A percentile compares a stretch with the other conserved stretches of the same genome.
phyloP scores from a whole-genome alignment of 2,888 invertebrate species.

The Meloe dianella region DNA sequence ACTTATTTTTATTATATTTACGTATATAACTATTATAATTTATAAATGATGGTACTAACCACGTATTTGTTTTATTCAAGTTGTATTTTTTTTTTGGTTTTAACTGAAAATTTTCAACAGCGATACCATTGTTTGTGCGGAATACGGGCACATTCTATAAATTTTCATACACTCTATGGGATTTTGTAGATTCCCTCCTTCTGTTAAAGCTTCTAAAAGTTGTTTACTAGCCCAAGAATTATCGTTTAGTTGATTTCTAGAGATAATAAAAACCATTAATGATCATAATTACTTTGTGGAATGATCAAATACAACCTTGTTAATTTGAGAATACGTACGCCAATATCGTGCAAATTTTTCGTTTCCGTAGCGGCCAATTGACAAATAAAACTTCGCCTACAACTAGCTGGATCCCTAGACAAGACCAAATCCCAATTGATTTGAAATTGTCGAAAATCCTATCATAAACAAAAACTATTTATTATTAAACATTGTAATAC shows the following conservation, averaged over 20 bases:
- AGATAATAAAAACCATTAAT: constrained; percentile 22
- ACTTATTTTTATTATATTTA: too few relatives aligned
- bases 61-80: constrained; percentile 15
- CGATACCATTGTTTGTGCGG: constrained; percentile 51
- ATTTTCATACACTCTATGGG: constrained; percentile 49
- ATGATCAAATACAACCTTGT: constrained; percentile 44
- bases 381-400: constrained; percentile 60
- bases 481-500: constrained; percentile 6
- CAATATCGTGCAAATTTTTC: constrained; percentile 46
- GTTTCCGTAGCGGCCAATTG: constrained; percentile 54
- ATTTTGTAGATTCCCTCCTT: constrained; percentile 44
- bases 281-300: neutral
- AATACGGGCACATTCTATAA: constrained; percentile 54
- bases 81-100: constrained; percentile 12
- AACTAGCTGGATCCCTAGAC: constrained; percentile 58
- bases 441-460: constrained; percentile 14
- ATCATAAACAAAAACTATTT: neutral
- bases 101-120: constrained; percentile 48
- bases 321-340: constrained; percentile 50
- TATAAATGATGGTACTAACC: neutral
- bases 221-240: constrained; percentile 49
- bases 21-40: constrained; percentile 7
- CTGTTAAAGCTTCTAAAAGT: constrained; percentile 48
- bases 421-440: constrained; percentile 54
- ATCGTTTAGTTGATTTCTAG: constrained; percentile 35